Conservation (phyloP, 2,797 vertebrate genomes). For the Neosilurus mollespiculum region DNA sequence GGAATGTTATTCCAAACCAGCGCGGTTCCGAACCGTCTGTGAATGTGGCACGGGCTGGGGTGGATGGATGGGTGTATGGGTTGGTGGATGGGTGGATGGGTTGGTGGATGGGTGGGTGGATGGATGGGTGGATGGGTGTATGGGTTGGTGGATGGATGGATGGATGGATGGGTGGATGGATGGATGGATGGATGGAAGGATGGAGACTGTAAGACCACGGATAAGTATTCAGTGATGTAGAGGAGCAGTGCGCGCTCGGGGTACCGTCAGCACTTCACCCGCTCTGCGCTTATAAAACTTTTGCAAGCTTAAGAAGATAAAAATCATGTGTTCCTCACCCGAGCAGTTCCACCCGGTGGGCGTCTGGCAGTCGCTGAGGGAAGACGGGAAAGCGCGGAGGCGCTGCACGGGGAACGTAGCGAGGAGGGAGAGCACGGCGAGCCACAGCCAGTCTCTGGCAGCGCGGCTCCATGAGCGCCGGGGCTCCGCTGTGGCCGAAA, state of each 20-base stretch:
- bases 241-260: background rate
- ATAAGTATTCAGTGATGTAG: background rate
- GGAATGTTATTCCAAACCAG: background rate
- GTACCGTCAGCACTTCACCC: background rate
- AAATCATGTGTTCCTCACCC: conserved; percentile 74
- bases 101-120: too few species aligned
- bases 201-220: too few species aligned
- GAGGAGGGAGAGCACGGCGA: conserved; percentile 82
- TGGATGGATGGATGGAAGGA: too few species aligned
- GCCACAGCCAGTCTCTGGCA: conserved; percentile 84
- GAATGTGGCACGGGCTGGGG: background rate
- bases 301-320: background rate
- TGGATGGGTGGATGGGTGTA: too few species aligned
- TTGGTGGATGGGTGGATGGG: too few species aligned
- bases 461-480: conserved; percentile 77
- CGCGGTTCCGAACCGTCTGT: background rate
- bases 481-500: conserved; percentile 64
- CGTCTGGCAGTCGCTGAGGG: conserved; percentile 97
- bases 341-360: conserved; percentile 99
- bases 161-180: too few species aligned
- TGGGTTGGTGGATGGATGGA: too few species aligned
- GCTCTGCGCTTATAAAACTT: conserved; percentile 5
- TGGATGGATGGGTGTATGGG: background rate
- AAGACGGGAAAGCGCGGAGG: conserved; percentile 94
- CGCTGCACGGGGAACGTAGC: conserved; percentile 87